Conservation (phyloP, 1,140 invertebrate genomes). For the Coelopa frigida region DNA sequence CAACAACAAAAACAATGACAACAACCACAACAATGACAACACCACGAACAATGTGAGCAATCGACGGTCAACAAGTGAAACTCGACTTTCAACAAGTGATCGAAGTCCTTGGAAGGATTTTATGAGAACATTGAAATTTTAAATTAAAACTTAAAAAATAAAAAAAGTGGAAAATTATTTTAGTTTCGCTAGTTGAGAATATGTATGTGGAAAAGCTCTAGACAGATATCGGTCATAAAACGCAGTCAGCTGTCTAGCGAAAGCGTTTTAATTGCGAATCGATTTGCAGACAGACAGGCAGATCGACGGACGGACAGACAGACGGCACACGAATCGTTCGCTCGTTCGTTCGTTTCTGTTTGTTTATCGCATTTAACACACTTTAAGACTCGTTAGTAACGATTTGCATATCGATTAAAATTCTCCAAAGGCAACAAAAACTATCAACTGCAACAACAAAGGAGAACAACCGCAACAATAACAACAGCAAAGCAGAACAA, state of each 20-base stretch:
- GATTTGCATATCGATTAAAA: conserved; percentile 9
- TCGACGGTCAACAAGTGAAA: no score
- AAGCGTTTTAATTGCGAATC: no score
- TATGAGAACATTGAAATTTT: conserved; percentile 9
- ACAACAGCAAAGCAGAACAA: neutral
- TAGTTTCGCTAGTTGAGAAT: neutral
- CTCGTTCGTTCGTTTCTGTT: no score
- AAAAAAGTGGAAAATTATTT: conserved; percentile 4
- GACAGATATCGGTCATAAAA: no score
- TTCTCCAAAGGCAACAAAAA: neutral
- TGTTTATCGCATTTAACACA: neutral
- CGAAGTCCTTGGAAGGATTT: conserved; percentile 5
- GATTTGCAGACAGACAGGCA: no score
- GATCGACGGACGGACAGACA: no score
- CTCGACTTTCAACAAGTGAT: conserved; percentile 7
- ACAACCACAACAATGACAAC: no score
- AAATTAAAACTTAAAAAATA: conserved; percentile 2
- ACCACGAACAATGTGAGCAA: no score
- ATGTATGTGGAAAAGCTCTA: neutral
- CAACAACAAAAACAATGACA: no score
- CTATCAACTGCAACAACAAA: neutral
- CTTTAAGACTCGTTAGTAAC: neutral
- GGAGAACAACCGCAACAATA: neutral
- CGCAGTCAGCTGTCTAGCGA: no score
- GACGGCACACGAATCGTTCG: no score